Evolutionary conservation across 2,888 invertebrate species (phyloP), one percentile per base, ranked within the genome.

Genomic region (Phragmatobia fuliginosa): DNA sequence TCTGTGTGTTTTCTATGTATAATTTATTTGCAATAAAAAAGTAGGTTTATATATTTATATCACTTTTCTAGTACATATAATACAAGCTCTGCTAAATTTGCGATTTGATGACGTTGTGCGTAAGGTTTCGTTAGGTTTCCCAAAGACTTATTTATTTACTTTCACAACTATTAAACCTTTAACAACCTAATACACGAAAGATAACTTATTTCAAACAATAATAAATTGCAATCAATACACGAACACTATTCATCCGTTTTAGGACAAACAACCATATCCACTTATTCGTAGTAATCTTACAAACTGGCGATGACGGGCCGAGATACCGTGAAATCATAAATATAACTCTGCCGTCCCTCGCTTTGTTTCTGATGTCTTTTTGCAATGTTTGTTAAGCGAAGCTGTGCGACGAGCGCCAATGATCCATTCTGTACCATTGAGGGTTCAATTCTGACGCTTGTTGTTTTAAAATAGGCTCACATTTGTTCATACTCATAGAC

Each of bases 281-380:
- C 77, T 59, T 69, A 65, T 81, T 74, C 76, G 68, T 74, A 85
- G 76, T 76, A 78, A 80, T 85, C 76, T 74, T n/a, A 31, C 56
- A 72, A 79, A 82, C 81, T 61, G 80, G 87, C 87, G 92, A 92
- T 92, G 92, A 91, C 90, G 90, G 85, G 78, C 75, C 60, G 78
- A 84, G 92, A 92, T 92, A 91, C 85, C 87, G 88, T 88, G 91
- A 91, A 91, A 92, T 91, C 91, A 92, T 92, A 92, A 92, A 92
- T 92, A 92, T 87, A 86, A 85, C 88, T 82, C 77, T 76, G 78
- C 83, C 79, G 83, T 85, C 84, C 79, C 75, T 83, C 75, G 79
- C 77, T 78, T 77, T 79, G 79, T 78, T 72, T 79, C 63, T 65
- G 10, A 49, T 61, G 71, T 69, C 81, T 83, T 85, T 84, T 86